Evolutionary conservation across 2,113 vertebrate genomes (phyloP), one percentile per base, ranked within the genome.

Genomic region (Leptosomus discolor): DNA sequence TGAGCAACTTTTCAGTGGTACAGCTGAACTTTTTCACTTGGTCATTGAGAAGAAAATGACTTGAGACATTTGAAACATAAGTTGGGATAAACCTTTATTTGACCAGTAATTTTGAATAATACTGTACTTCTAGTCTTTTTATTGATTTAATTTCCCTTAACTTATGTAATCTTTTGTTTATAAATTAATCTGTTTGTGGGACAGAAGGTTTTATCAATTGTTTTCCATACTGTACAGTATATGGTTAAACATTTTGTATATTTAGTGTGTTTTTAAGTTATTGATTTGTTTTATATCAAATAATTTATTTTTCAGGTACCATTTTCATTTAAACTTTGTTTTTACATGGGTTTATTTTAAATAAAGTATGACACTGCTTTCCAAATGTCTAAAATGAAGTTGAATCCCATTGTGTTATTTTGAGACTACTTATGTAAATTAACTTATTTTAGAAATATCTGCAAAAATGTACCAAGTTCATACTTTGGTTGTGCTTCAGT

Each of bases 271-370:
- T 98, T 97, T 98, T 98, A 98, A 98, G 98, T 98, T 98, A 98
- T 97, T 98, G 97, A 96, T 98, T 98, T 98, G 97, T 98, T 98
- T 98, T 98, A 97, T 98, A 98, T 98, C 80, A 97, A 98, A 98
- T 98, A 98, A 98, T 98, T 98, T 98, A 98, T 98, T 98, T 98
- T 98, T 98, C 98, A 98, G 98, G 98, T 98, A 98, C 97, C 97
- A 96, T 98, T 98, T 98, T 98, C 98, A 97, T 98, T 98, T 98
- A 98, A 98, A 98, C 97, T 98, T 98, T 98, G 98, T 98, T 98
- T 98, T 98, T 98, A 98, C 98, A 96, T 98, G 97, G 98, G 98
- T 98, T 98, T 98, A 98, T 98, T 98, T 98, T 97, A 98, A 98
- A 98, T 98, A 98, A 98, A 98, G 98, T 98, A 97, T 98, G 97